A percentile compares a stretch with the other conserved stretches of the same genome.
phyloP scores from a whole-genome alignment of 1,140 invertebrate species.

The Chrysomallon squamiferum region DNA sequence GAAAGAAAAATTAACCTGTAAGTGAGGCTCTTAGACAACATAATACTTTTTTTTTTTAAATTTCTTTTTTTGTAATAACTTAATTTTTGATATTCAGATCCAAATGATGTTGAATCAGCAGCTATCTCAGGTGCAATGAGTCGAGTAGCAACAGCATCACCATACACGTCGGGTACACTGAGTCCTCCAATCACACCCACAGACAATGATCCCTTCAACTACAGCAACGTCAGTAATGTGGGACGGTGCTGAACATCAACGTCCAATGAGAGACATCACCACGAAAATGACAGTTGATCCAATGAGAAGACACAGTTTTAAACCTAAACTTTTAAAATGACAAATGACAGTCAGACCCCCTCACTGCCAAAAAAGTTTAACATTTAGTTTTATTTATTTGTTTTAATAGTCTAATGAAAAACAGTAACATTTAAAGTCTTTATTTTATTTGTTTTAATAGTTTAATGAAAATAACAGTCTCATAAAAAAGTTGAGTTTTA shows the following conservation, averaged over 20 bases:
- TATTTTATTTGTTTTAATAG: too few species aligned
- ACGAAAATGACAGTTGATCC: too few species aligned
- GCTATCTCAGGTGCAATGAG: conserved; percentile 18
- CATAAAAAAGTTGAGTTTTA: too few species aligned
- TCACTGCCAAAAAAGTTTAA: too few species aligned
- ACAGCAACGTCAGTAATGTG: conserved; percentile 50
- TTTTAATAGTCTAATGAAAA: neutral
- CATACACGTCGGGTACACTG: conserved; percentile 27
- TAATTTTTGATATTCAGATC: conserved; percentile 39
- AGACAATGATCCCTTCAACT: conserved; percentile 40
- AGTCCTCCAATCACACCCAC: conserved; percentile 45
- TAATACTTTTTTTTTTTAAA: too few species aligned
- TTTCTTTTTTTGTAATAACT: too few species aligned
- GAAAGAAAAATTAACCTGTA: too few species aligned
- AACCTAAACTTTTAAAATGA: too few species aligned
- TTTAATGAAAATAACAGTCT: too few species aligned
- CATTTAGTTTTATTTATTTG: neutral
- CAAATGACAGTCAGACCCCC: too few species aligned
- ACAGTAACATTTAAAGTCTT: too few species aligned
- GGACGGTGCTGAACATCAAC: conserved; percentile 49
- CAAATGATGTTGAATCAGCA: conserved; percentile 42
- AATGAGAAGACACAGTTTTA: conserved; percentile 45
- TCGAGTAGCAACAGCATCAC: conserved; percentile 24
- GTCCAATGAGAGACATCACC: conserved; percentile 28
- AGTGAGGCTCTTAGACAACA: too few species aligned